Base-by-base conservation (phyloP, 1,140 invertebrate genomes). In the Yoshiicerus persimilis region DNA sequence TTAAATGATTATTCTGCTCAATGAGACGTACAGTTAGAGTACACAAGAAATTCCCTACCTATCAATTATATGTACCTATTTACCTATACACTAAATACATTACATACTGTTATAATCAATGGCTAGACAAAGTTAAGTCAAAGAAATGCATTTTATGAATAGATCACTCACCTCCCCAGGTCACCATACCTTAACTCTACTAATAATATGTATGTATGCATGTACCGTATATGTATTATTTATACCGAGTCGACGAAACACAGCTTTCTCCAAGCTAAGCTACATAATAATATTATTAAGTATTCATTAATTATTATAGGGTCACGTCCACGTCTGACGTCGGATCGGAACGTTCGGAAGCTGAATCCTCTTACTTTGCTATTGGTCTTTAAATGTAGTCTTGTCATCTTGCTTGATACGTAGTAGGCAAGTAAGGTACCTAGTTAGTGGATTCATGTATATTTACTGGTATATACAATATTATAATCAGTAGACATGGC, bases 101-200 rank as follows among this genome's bases (percentile, higher is more conserved):
- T 30, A 38, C n/a, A 80, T 80, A 80, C 75, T 80, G 75, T 80
- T 80, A 32, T 80, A 80, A 80, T 80, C 75, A 80, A 36, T 80
- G 75, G 75, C 75, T 80, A 80, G 75, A 80, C 75, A 80, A 80
- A 36, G 75, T 80, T 80, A 80, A 80, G 27, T 80, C 75, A 80
- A 80, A 80, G 75, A 80, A 80, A 80, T 80, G 75, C 75, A 80
- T 34, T 80, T 30, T 30, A 80, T 80, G 75, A 80, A 80, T 80
- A 80, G 75, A 80, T 80, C 75, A 80, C 75, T 80, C 75, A 32
- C 75, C 75, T 80, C 75, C 75, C 75, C 47, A 56, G n/a, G 16
- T 77, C 70, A 25, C 27, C 75, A 80, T n/a, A 80, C 30, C 75
- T 36, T 80, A n/a, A 23, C 64, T 66, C 23, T 30, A 66, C 27